Percentiles rank a stretch among this genome's conserved stretches.
phyloP scores from a whole-genome alignment of 2,113 vertebrate genomes.

The Takifugu bimaculatus region DNA sequence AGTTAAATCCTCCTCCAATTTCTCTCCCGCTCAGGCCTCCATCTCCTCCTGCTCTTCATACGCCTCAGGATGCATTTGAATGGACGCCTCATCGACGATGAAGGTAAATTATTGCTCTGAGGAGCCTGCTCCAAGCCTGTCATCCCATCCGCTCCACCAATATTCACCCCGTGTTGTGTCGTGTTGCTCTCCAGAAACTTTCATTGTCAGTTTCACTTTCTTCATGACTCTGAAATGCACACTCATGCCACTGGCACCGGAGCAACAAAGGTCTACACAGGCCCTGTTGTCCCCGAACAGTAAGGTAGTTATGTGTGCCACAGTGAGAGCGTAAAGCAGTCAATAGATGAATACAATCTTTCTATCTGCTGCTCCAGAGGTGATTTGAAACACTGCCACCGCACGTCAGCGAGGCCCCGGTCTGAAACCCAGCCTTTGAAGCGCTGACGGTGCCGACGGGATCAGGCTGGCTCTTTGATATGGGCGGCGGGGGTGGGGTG shows the following conservation, averaged over 20 bases:
- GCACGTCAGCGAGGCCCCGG: constrained; percentile 56
- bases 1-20: constrained; percentile 3
- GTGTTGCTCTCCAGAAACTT: constrained; percentile 41
- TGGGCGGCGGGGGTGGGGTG: constrained; percentile 30
- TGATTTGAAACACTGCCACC: constrained; percentile 70
- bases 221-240: constrained; percentile 63
- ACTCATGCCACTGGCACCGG: constrained; percentile 64
- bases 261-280: constrained; percentile 68
- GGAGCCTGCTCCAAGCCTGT: no score
- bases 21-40: constrained; percentile 18
- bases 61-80: constrained; percentile 34
- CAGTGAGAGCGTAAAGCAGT: constrained; percentile 68
- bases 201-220: constrained; percentile 26
- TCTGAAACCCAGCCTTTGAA: constrained; percentile 62
- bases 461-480: constrained; percentile 64
- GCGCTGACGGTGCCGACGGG: constrained; percentile 59
- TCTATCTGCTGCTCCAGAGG: constrained; percentile 70
- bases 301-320: constrained; percentile 67
- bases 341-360: constrained; percentile 73
- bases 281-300: constrained; percentile 66
- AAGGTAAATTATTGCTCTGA: neutral
- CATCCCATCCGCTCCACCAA: constrained; percentile 30
- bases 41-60: constrained; percentile 31
- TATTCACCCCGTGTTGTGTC: constrained; percentile 15
- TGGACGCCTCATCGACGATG: constrained; percentile 7